These are phyloP conservation scores for Kryphioiulus occultus DNA, from an alignment of 2,888 invertebrate genomes.

Conservation along the genomic window DNA sequence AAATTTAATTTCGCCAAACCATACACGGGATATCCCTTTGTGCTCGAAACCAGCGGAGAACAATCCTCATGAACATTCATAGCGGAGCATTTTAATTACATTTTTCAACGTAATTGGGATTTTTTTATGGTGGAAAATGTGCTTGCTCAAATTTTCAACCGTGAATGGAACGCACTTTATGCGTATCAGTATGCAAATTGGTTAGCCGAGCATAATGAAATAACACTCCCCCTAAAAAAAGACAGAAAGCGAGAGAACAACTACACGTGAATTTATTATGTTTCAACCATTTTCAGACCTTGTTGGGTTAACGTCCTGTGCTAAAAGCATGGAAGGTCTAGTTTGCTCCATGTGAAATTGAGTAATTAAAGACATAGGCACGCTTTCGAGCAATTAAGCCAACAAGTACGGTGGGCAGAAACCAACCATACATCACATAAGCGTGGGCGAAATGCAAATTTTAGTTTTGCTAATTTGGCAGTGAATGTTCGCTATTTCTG, in stretches of 20 bases:
- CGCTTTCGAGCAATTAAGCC: neutral
- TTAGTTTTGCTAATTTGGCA: neutral
- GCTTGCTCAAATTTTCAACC: neutral
- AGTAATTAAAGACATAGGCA: neutral
- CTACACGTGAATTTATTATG: constrained; percentile 18
- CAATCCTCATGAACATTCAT: constrained; percentile 31
- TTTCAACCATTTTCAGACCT: constrained; percentile 9
- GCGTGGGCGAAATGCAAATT: constrained; percentile 2
- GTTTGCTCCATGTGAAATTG: neutral
- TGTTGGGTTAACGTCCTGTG: neutral
- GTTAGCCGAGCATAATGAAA: constrained; percentile 31
- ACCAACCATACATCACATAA: neutral
- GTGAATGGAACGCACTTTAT: neutral
- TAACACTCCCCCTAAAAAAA: neutral
- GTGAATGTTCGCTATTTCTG: neutral
- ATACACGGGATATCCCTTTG: neutral
- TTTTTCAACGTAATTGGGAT: constrained; percentile 6
- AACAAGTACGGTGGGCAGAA: neutral
- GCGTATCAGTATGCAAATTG: constrained; percentile 35
- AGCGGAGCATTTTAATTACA: constrained; percentile 31
- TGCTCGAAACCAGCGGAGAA: neutral
- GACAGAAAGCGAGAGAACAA: constrained; percentile 8
- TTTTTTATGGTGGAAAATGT: neutral
- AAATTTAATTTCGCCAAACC: neutral
- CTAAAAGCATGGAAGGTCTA: constrained; percentile 20